phyloP scores from a whole-genome alignment of 2,797 vertebrate genomes.

The Harpagifer antarcticus region DNA sequence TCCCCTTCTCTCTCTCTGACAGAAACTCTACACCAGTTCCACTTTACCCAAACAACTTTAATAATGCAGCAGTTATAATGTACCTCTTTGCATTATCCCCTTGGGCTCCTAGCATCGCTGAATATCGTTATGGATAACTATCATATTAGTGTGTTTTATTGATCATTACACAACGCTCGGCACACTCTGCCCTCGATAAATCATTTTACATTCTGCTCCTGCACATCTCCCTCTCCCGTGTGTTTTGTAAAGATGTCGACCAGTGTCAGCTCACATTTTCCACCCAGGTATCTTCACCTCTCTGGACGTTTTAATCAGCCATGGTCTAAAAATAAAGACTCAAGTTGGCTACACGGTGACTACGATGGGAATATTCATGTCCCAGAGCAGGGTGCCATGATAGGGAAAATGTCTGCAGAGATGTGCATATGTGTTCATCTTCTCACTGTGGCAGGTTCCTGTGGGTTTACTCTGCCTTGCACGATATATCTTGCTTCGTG shows the following conservation, averaged over 20 bases:
- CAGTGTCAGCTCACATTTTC: slow-evolving; percentile 21
- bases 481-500: slow-evolving; percentile 40
- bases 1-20: background rate
- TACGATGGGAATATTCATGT: slow-evolving; percentile 11
- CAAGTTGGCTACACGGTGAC: slow-evolving; percentile 10
- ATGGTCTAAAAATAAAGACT: background rate
- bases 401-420: slow-evolving; percentile 16
- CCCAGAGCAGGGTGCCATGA: background rate
- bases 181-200: slow-evolving; percentile 21
- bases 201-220: slow-evolving; percentile 37
- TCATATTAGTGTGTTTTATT: slow-evolving; percentile 55
- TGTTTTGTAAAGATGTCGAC: slow-evolving; percentile 24
- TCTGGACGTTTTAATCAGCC: slow-evolving; percentile 33
- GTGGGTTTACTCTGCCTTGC: slow-evolving; percentile 45
- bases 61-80: slow-evolving; percentile 65
- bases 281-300: background rate
- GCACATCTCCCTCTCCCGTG: background rate
- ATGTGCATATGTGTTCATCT: slow-evolving; percentile 27
- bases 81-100: slow-evolving; percentile 45
- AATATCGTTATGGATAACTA: slow-evolving; percentile 43
- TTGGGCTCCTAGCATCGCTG: slow-evolving; percentile 48
- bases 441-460: slow-evolving; percentile 37
- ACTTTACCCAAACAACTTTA: slow-evolving; percentile 33
- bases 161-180: slow-evolving; percentile 30
- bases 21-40: slow-evolving; percentile 33